Evolutionary conservation across 2,113 vertebrate species (phyloP).

Genomic region (Dipodomys spectabilis): DNA sequence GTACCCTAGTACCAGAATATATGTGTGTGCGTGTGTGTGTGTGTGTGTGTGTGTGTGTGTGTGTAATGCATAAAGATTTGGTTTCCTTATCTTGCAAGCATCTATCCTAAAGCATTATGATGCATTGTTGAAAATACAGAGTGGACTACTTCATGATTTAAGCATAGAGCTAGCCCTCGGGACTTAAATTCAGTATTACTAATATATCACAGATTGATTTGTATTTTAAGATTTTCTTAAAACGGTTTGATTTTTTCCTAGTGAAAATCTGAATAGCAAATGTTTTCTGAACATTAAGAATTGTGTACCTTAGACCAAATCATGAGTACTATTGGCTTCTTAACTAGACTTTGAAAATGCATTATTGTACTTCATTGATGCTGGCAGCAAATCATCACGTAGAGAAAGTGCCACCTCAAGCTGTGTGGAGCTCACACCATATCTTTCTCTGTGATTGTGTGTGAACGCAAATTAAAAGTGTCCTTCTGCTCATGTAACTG

Average conservation of each 20-base stretch:
- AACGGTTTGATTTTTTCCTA: constrained; percentile 22
- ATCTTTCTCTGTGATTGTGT: background rate
- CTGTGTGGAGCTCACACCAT: background rate
- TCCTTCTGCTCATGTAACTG: background rate
- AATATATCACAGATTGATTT: background rate
- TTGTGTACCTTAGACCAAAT: background rate
- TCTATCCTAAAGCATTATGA: background rate
- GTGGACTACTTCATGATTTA: background rate
- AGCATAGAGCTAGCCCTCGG: background rate
- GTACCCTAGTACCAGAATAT: too few relatives aligned
- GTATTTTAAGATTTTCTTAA: constrained; percentile 1
- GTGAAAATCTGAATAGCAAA: constrained; percentile 5
- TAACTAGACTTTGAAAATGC: background rate
- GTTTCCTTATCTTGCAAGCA: background rate
- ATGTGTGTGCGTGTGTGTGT: too few relatives aligned
- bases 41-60: too few relatives aligned
- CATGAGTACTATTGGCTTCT: background rate
- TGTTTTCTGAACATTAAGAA: background rate
- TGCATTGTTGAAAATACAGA: background rate
- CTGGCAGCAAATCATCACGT: background rate
- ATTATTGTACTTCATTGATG: background rate
- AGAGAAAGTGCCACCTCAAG: background rate
- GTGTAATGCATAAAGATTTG: background rate
- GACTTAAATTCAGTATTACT: constrained; percentile 4
- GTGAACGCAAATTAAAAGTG: constrained; percentile 42